Conservation (phyloP, 2,113 vertebrate genomes). For the Cisticola juncidis region DNA sequence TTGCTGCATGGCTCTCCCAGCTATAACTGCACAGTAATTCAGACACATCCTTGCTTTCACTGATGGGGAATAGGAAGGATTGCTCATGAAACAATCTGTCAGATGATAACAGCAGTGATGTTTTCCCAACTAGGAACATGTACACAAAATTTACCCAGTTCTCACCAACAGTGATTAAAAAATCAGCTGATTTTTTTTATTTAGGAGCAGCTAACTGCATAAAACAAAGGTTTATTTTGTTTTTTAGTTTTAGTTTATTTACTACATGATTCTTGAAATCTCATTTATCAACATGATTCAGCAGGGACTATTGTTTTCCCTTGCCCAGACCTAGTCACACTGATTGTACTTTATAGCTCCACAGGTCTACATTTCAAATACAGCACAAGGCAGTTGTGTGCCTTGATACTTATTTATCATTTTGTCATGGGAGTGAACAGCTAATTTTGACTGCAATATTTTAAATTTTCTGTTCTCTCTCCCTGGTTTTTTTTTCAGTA, state of each 20-base stretch:
- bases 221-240: neutral
- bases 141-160: neutral
- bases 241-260: neutral
- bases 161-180: neutral
- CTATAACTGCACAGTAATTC: neutral
- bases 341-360: neutral
- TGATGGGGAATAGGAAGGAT: neutral
- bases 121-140: neutral
- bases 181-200: neutral
- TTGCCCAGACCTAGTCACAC: neutral
- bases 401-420: neutral
- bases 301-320: neutral
- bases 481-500: neutral
- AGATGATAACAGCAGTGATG: fast-evolving
- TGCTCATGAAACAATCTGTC: neutral
- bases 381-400: neutral
- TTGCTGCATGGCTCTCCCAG: neutral
- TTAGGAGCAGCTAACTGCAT: neutral
- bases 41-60: neutral
- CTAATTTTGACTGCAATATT: neutral
- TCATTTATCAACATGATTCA: neutral
- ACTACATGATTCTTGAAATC: neutral
- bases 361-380: neutral
- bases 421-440: neutral
- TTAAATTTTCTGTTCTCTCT: neutral